Base-by-base conservation (phyloP, 2,888 invertebrate species). In the Molorchus minor region DNA sequence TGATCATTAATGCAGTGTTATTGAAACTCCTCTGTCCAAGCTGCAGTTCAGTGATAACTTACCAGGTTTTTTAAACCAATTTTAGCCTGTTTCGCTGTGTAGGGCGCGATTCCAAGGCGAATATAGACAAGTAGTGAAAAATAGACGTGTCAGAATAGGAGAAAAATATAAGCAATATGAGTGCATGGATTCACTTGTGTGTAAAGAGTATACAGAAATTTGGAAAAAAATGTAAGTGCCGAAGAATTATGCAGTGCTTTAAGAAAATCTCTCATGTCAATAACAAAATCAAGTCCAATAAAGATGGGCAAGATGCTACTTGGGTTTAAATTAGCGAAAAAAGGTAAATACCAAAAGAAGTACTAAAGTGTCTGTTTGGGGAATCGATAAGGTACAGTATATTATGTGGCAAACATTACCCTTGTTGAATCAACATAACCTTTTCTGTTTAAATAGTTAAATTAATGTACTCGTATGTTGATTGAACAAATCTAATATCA, bases 81-180 rank as follows among this genome's bases (percentile, higher is more conserved):
- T 80, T 81, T 81, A 79, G 81, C 78, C 80, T 81, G 80, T 81
- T 80, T 81, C 80, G 80, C 81, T 81, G 81, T 80, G 79, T 79
- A 78, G 78, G 77, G 79, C 79, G 80, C 80, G 79, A 79, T 80
- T 80, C 81, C 71, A 80, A 81, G 81, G 78, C 79, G 80, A 80
- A 80, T 80, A 80, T 80, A 80, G 80, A 80, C 78, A 80, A 80
- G 80, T 80, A 80, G 80, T 81, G 81, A 81, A 81, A 81, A 81
- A 81, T 80, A 81, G 81, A 81, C 80, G 81, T 81, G 81, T 81
- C 81, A 81, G 81, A 81, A 81, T 80, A 80, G 79, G 79, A 78
- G 80, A 80, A 79, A 75, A 80, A 80, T 77, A 77, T 76, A 80
- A 80, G 79, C 79, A 62, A 79, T 77, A 79, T 76, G 78, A 69